Conservation (phyloP, 2,113 vertebrate species). For the Ochotona curzoniae region DNA sequence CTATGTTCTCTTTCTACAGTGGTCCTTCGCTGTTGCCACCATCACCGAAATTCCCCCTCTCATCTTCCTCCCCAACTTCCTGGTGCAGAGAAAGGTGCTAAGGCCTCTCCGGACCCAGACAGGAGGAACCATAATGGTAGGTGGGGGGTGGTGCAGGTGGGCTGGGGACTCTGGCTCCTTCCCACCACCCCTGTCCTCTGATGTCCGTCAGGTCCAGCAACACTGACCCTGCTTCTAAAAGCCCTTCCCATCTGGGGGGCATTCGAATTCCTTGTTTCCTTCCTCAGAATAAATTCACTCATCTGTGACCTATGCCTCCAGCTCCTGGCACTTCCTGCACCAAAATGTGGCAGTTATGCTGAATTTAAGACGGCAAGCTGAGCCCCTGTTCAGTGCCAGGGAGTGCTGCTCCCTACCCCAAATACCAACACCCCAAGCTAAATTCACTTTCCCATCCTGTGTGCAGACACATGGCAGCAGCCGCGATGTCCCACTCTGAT, state of each 20-base stretch:
- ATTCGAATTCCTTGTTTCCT: neutral
- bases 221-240: neutral
- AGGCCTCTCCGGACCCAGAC: constrained; percentile 95
- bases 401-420: too few species aligned
- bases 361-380: neutral
- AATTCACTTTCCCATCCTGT: too few species aligned
- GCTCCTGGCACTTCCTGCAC: too few species aligned
- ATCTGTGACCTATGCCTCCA: neutral
- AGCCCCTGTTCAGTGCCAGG: neutral
- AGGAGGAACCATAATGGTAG: constrained; percentile 98
- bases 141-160: neutral
- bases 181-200: neutral
- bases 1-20: constrained; percentile 84
- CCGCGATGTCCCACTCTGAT: too few species aligned
- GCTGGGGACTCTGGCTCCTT: neutral
- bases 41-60: constrained; percentile 98
- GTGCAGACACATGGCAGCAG: too few species aligned
- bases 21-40: constrained; percentile 95
- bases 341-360: neutral
- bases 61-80: constrained; percentile 95
- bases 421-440: too few species aligned
- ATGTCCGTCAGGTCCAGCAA: neutral
- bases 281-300: neutral
- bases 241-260: neutral
- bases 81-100: constrained; percentile 96